These are phyloP conservation scores for Fregata magnificens DNA, from an alignment of 2,113 vertebrate genomes.

Conservation along the genomic window DNA sequence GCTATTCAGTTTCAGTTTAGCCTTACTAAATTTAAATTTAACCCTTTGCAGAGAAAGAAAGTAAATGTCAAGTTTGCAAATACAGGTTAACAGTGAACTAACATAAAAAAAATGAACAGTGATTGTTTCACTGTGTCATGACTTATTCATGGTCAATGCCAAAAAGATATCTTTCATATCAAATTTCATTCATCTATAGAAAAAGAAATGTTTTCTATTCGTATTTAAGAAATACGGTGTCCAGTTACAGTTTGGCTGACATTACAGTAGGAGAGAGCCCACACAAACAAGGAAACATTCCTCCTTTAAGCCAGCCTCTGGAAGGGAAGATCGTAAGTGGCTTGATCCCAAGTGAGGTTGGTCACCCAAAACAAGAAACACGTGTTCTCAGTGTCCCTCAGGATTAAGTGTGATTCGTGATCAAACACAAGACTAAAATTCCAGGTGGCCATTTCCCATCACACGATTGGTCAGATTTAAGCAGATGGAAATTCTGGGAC, in stretches of 20 bases:
- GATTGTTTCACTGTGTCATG: not conserved
- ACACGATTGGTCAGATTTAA: not conserved
- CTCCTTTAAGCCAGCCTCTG: not conserved
- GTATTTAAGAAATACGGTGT: not conserved
- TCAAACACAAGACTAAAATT: not conserved
- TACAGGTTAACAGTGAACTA: not conserved
- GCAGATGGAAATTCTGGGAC: not conserved
- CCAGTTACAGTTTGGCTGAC: not conserved
- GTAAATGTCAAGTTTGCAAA: not conserved
- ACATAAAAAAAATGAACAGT: not conserved
- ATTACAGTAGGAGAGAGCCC: not conserved
- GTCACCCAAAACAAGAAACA: not conserved
- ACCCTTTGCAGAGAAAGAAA: not conserved
- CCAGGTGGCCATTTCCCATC: not conserved
- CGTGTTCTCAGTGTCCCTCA: not conserved
- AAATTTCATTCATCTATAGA: not conserved
- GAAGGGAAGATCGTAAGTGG: not conserved
- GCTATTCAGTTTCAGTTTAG: not conserved
- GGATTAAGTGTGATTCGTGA: not conserved
- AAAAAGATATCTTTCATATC: not conserved
- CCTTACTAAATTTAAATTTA: not conserved
- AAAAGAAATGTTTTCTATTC: not conserved
- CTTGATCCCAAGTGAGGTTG: not conserved
- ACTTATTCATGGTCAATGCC: not conserved
- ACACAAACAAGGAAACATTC: not conserved